Evolutionary conservation across 1,140 invertebrate species (phyloP).

Genomic region (Prorops nasuta): DNA sequence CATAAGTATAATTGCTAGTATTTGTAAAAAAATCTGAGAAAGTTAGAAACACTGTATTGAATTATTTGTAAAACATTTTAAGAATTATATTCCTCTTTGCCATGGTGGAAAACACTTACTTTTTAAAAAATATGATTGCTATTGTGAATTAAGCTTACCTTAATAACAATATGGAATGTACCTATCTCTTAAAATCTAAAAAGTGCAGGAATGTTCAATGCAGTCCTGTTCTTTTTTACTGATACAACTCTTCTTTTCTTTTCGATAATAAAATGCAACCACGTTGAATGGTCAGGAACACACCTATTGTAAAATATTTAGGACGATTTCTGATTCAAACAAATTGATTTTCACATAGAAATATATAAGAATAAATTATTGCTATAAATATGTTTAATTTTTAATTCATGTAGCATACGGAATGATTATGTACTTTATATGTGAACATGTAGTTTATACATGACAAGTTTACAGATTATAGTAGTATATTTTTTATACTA

Average conservation of each 20-base stretch:
- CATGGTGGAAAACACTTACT: conserved; percentile 38
- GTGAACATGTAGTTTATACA: too few species aligned
- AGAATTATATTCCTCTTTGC: conserved; percentile 25
- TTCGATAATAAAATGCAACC: conserved; percentile 45
- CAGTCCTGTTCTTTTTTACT: conserved; percentile 34
- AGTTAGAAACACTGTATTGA: background rate
- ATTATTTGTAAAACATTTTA: too few species aligned
- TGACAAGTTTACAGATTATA: too few species aligned
- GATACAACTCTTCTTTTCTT: conserved; percentile 23
- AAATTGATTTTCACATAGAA: conserved; percentile 35
- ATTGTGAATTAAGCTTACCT: conserved; percentile 33
- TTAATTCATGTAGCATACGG: too few species aligned
- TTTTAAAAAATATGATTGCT: conserved; percentile 27
- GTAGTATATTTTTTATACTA: too few species aligned
- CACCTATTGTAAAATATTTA: conserved; percentile 41
- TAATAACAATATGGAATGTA: conserved; percentile 47
- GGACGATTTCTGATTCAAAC: conserved; percentile 34
- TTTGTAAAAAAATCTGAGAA: background rate
- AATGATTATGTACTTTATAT: too few species aligned
- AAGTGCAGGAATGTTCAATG: conserved; percentile 44
- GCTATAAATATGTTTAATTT: too few species aligned
- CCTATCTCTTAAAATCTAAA: conserved; percentile 37
- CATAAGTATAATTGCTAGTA: too few species aligned
- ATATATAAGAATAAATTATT: too few species aligned
- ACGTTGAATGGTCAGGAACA: conserved; percentile 53